Evolutionary conservation across 2,113 vertebrate genomes (phyloP).

Genomic region (Ursus arctos): DNA sequence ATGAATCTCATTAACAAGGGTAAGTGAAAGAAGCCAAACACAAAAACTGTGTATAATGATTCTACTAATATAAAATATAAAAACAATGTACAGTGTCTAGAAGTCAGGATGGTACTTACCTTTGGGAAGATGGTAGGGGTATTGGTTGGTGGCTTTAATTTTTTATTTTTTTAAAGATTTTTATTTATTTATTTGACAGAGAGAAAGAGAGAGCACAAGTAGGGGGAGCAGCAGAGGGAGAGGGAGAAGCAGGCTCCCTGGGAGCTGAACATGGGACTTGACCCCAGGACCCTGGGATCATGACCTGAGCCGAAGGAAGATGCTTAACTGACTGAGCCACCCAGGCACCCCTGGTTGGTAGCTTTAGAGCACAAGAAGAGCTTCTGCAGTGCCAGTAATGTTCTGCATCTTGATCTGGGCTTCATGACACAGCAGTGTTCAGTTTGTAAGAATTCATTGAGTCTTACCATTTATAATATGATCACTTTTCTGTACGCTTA

Average conservation of each 20-base stretch:
- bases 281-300: too few species aligned
- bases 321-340: too few species aligned
- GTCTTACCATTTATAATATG: neutral
- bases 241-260: too few species aligned
- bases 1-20: neutral
- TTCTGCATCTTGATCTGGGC: neutral
- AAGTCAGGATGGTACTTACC: neutral
- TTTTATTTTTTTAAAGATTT: too few species aligned
- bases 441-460: neutral
- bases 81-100: neutral
- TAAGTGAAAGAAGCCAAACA: neutral
- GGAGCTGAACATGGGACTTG: too few species aligned
- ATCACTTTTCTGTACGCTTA: neutral
- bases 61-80: neutral
- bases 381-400: neutral
- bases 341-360: too few species aligned
- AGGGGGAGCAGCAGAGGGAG: too few species aligned
- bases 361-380: neutral
- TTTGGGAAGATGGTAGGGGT: too few species aligned
- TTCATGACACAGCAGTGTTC: neutral
- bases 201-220: too few species aligned
- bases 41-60: neutral
- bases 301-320: too few species aligned
- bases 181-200: too few species aligned
- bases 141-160: neutral